Percentiles rank a stretch among this genome's conserved stretches.
These are phyloP conservation scores for Mormoops blainvillei DNA, from an alignment of 2,113 vertebrate species.

Conservation along the genomic window DNA sequence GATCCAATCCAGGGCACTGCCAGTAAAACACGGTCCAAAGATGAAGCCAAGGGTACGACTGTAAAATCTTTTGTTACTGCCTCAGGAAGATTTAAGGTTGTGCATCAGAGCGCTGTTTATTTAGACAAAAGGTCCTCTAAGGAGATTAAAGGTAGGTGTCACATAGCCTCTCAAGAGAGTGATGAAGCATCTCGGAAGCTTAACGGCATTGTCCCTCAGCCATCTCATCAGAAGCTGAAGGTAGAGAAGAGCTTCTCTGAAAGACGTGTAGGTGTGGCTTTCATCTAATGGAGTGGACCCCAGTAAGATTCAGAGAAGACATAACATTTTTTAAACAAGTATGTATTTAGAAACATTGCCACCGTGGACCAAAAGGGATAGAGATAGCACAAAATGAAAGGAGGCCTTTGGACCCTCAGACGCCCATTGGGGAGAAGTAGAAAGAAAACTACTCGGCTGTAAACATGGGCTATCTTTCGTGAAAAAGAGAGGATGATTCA, in stretches of 20 bases:
- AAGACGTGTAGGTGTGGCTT: neutral
- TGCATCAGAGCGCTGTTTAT: neutral
- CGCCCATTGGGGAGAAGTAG: neutral
- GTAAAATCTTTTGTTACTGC: neutral
- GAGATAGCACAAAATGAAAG: neutral
- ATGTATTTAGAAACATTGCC: neutral
- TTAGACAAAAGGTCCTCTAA: neutral
- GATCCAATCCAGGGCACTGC: neutral
- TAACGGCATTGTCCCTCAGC: neutral
- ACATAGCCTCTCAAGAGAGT: neutral
- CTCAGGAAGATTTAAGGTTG: slow-evolving; percentile 14
- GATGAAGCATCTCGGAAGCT: neutral
- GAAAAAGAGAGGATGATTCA: neutral
- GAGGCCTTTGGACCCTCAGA: neutral
- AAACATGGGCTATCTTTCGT: neutral
- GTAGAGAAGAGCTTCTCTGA: neutral
- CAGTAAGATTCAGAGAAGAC: neutral
- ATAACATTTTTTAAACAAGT: neutral
- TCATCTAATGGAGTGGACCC: neutral
- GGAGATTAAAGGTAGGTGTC: neutral
- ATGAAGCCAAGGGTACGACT: neutral
- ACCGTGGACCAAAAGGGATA: neutral
- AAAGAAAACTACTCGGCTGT: neutral
- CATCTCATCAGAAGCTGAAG: neutral
- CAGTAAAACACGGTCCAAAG: neutral